Base-by-base conservation (phyloP, 2,113 vertebrate genomes). In the Epinephelus lanceolatus region DNA sequence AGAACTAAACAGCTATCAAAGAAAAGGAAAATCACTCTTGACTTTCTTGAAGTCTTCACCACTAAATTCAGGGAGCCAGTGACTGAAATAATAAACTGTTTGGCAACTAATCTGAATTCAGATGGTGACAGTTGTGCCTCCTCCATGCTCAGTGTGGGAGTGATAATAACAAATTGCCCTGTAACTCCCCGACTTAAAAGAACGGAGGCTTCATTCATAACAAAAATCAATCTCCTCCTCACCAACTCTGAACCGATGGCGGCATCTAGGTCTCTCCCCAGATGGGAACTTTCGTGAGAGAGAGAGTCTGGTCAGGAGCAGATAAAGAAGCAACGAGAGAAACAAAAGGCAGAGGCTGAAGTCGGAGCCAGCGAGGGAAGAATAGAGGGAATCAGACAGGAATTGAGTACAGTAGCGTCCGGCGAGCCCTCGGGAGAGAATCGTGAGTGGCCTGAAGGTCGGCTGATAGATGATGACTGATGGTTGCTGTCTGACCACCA, bases 391-490 rank as follows among this genome's bases (percentile, higher is more conserved):
- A 80, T 80, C 67, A 30, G 82, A 90, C 74, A 74, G 89, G 83
- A 88, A 88, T 84, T 80, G 74, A 90, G 85, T 69, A 81, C 90
- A 78, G 84, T n/a, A 17, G 69, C 10, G 62, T 80, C 72, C 30
- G 11, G 55, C 19, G 13, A 71, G 71, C 79, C 81, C 71, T 68
- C 30, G 1, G 42, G 84, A 85, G 82, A 83, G 74, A 80, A 23
- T 30, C 7, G 21, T 3, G 12, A 83, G 76, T 63, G 76, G 57
- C 92, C 87, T 70, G 81, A 88, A 91, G 92, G 88, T 92, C 76
- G 49, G 60, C 86, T 81, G 89, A 88, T 78, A 77, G 86, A 93
- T 86, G 88, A 78, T 85, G 93, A 93, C 89, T 83, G 87, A 93
- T 90, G 90, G 82, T 86, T 10, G 71, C 86, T 86, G 59, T 89